Base-by-base conservation (phyloP, 2,888 invertebrate genomes). In the Acrocera orbiculus region DNA sequence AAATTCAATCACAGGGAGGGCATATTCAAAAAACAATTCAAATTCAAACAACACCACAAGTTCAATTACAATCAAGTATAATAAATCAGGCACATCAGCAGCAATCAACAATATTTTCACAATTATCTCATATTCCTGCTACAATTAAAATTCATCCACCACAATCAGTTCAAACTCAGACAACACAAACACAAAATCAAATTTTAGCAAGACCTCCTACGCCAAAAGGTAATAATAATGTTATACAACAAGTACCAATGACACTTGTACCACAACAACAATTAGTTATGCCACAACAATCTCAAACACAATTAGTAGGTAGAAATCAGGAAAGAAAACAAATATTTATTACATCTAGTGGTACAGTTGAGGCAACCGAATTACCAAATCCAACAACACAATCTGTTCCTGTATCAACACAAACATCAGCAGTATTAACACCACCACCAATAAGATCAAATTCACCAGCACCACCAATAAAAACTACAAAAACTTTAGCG, bases 91-190 rank as follows among this genome's bases (percentile, higher is more conserved):
- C 3, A 11, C 5, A 5, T 23, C 37, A 63, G 64, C 49, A 63
- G 63, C 50, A 50, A 30, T 22, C 26, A 11, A 26, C 30, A 13
- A 28, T 35, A 14, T 22, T 34, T 11, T 55, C 55, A 4, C 58
- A 58, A 37, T 42, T 58, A 0, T 54, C 58, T 33, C 58, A 58
- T 40, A 58, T 58, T 28, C 58, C 58, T 9, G 58, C 58, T 3
- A 58, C 58, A 11, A 58, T 58, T 1, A 58, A 57, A 68, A 67
- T 22, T 64, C 76, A 27, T 36, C 69, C 5, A 63, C 64, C 8
- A 56, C 70, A 13, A 70, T 70, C 34, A 69, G 29, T 72, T 69
- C 46, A 70, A 27, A 36, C 34, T 19, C 25, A n/a, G n/a, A n/a
- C n/a, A n/a, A n/a, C n/a, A n/a, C 32, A 32, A 32, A 17, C 25